phyloP scores from a whole-genome alignment of 2,888 invertebrate species.

The Drosophila picticornis region DNA sequence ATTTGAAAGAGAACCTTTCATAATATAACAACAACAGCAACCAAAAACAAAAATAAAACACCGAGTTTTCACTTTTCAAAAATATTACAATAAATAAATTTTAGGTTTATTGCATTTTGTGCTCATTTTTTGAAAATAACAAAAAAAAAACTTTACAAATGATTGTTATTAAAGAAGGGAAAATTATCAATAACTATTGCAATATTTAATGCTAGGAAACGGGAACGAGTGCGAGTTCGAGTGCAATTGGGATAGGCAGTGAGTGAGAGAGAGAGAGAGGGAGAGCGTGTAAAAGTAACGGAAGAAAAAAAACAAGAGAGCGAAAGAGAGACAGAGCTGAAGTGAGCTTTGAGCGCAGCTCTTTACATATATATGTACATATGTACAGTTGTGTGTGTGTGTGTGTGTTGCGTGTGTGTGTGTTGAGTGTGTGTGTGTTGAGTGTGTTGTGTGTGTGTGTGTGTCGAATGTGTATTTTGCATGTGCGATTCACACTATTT shows the following conservation, averaged over 20 bases:
- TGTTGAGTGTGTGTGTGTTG: neutral
- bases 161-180: slow-evolving; percentile 24
- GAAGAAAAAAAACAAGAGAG: neutral
- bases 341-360: slow-evolving; percentile 42
- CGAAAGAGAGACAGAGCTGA: slow-evolving; percentile 9
- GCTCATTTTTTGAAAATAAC: slow-evolving; percentile 50
- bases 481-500: slow-evolving; percentile 61
- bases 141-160: slow-evolving; percentile 50
- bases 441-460: neutral
- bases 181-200: slow-evolving; percentile 38
- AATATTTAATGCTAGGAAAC: slow-evolving; percentile 35
- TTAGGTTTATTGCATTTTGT: slow-evolving; percentile 73
- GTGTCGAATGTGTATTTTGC: neutral
- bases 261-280: slow-evolving; percentile 2
- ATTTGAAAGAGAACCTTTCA: neutral
- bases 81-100: slow-evolving; percentile 76
- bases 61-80: slow-evolving; percentile 21
- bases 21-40: neutral
- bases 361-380: slow-evolving; percentile 68
- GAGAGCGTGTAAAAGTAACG: slow-evolving; percentile 1
- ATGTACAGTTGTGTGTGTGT: slow-evolving; percentile 33
- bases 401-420: slow-evolving; percentile 8
- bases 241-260: slow-evolving; percentile 12
- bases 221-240: slow-evolving; percentile 34
- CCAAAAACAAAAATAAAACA: neutral